These are phyloP conservation scores for Hypsopygia costalis DNA, from an alignment of 2,888 invertebrate species.

Conservation along the genomic window DNA sequence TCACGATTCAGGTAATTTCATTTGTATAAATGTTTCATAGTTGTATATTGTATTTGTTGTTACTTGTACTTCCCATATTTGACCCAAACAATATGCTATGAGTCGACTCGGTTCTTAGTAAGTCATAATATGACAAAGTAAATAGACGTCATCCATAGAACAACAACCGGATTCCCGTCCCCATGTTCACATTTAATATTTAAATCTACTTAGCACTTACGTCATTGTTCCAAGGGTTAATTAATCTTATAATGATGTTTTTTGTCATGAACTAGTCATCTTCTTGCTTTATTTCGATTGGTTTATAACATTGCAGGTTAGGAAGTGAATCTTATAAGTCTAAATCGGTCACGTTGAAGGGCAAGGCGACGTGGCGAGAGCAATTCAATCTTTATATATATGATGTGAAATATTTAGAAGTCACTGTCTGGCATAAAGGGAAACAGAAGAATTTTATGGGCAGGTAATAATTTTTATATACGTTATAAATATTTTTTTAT, in stretches of 20 bases:
- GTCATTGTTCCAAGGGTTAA: background rate
- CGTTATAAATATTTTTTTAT: no score
- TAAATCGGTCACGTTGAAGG: slow-evolving; percentile 55
- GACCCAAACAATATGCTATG: no score
- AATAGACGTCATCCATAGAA: background rate
- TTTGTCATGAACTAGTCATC: background rate
- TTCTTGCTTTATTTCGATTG: background rate
- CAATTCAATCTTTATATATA: slow-evolving; percentile 63
- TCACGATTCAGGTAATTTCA: no score
- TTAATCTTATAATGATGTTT: background rate
- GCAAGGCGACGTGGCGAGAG: slow-evolving; percentile 64
- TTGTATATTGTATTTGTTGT: no score
- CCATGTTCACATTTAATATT: background rate
- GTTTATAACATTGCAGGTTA: slow-evolving; percentile 40
- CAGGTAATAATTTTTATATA: slow-evolving; percentile 37
- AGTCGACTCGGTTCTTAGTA: no score
- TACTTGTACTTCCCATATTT: no score
- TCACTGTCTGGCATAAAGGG: slow-evolving; percentile 69
- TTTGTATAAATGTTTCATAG: no score
- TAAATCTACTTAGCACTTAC: background rate
- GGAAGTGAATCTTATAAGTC: slow-evolving; percentile 66
- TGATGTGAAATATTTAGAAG: slow-evolving; percentile 58
- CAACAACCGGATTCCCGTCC: background rate
- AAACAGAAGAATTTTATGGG: slow-evolving; percentile 72
- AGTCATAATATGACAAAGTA: no score